A percentile compares a stretch with the other conserved stretches of the same genome.
Evolutionary conservation across 2,797 vertebrate species (phyloP).

Genomic region (Sternotherus odoratus): DNA sequence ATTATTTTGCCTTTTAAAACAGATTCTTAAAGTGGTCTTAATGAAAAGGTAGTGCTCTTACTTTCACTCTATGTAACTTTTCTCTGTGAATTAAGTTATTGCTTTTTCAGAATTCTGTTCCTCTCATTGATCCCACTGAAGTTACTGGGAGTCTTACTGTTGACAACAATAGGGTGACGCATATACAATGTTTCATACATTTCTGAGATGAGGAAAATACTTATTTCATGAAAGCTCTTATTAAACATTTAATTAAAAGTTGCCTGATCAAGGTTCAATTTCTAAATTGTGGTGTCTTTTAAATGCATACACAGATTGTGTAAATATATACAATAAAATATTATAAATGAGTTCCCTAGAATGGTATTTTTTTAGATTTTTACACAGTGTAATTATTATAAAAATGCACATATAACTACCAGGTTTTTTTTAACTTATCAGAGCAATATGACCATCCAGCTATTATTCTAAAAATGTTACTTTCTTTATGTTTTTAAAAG

Average conservation of each 20-base stretch:
- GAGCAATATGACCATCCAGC: not conserved
- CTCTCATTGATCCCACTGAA: not conserved
- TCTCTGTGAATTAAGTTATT: not conserved
- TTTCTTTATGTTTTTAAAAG: not conserved
- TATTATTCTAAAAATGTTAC: not conserved
- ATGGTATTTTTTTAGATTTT: not conserved
- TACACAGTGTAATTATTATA: not conserved
- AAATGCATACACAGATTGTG: not conserved
- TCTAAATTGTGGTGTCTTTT: not conserved
- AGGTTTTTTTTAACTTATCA: not conserved
- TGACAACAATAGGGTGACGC: not conserved
- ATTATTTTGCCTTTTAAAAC: not conserved
- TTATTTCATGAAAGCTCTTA: not conserved
- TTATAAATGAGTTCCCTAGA: not conserved
- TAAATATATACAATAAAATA: not conserved
- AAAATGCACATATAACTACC: not conserved
- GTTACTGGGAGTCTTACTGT: not conserved
- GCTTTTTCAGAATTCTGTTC: not conserved
- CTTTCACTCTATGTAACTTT: not conserved
- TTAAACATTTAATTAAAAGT: not conserved
- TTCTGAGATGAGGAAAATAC: not conserved
- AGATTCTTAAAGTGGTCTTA: not conserved
- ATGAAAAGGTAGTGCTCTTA: not conserved
- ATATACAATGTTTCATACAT: not conserved
- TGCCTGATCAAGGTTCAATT: not conserved